A percentile compares a stretch with the other conserved stretches of the same genome.
Evolutionary conservation across 2,797 vertebrate genomes (phyloP).

Genomic region (Typhlichthys subterraneus): DNA sequence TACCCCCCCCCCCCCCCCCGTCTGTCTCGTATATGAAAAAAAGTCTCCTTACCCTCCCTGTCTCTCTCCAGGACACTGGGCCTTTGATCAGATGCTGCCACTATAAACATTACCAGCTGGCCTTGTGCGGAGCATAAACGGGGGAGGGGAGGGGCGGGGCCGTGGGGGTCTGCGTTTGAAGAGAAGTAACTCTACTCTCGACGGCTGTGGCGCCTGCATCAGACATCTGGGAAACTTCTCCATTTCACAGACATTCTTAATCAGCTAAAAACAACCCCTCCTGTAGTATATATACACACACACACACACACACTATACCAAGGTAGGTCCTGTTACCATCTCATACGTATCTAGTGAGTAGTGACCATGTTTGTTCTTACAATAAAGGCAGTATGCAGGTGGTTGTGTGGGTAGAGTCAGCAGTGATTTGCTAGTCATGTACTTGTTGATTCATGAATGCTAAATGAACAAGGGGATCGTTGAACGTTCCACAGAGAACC

Average conservation of each 20-base stretch:
- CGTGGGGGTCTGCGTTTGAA: conserved; percentile 28
- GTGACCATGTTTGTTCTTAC: conserved; percentile 36
- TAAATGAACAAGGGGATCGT: conserved; percentile 39
- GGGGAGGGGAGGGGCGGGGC: conserved; percentile 18
- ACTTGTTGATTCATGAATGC: conserved; percentile 46
- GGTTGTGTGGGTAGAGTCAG: conserved; percentile 10
- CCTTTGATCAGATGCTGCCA: conserved; percentile 71
- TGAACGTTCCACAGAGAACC: conserved; percentile 17
- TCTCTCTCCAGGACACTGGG: conserved; percentile 36
- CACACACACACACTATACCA: neutral
- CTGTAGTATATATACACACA: neutral
- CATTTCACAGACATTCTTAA: conserved; percentile 68
- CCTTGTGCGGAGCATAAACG: conserved; percentile 40
- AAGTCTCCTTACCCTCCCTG: neutral
- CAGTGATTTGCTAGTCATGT: conserved; percentile 41
- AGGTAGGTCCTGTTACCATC: conserved; percentile 35
- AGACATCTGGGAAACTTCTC: conserved; percentile 74
- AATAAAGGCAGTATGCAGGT: conserved; percentile 36
- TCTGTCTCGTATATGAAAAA: neutral
- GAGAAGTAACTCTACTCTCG: conserved; percentile 64
- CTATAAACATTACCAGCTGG: conserved; percentile 80
- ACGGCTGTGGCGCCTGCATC: conserved; percentile 41
- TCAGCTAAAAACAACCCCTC: conserved; percentile 65
- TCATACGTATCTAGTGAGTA: conserved; percentile 33
- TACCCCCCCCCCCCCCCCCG: neutral